Conservation (phyloP, 1,140 invertebrate genomes). For the Aradophagus sp. region DNA sequence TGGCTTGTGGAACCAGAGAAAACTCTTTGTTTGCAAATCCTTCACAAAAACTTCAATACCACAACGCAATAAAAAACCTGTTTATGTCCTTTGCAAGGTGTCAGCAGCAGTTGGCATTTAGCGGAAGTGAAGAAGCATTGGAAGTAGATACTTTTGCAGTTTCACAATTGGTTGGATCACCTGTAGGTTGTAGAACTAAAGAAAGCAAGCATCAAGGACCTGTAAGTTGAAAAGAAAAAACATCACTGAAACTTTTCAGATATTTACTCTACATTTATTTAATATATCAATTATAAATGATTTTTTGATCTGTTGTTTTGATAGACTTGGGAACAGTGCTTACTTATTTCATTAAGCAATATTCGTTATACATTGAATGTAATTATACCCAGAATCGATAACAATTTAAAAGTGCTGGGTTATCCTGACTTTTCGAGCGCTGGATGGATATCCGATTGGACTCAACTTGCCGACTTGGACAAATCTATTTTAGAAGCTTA, state of each 20-base stretch:
- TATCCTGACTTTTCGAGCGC: slow-evolving; percentile 69
- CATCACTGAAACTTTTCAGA: background rate
- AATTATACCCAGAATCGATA: slow-evolving; percentile 82
- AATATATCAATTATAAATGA: too few relatives aligned
- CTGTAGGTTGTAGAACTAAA: slow-evolving; percentile 73
- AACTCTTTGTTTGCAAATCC: slow-evolving; percentile 79
- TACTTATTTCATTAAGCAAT: slow-evolving; percentile 92
- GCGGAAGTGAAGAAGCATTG: slow-evolving; percentile 77
- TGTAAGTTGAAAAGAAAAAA: slow-evolving; percentile 54
- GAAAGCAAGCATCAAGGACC: slow-evolving; percentile 66
- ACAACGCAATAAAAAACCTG: slow-evolving; percentile 82
- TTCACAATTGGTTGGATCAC: slow-evolving; percentile 80
- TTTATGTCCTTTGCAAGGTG: slow-evolving; percentile 81
- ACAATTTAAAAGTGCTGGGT: slow-evolving; percentile 64
- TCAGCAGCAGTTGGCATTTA: slow-evolving; percentile 80
- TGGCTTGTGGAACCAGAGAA: slow-evolving; percentile 83
- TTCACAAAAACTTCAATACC: slow-evolving; percentile 80
- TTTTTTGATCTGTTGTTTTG: slow-evolving; percentile 2
- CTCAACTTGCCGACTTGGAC: slow-evolving; percentile 79
- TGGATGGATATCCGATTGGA: slow-evolving; percentile 71
- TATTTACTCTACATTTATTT: too few relatives aligned
- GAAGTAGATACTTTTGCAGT: slow-evolving; percentile 78
- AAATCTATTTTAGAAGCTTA: slow-evolving; percentile 86
- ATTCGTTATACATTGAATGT: slow-evolving; percentile 87
- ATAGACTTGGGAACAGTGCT: slow-evolving; percentile 84